Evolutionary conservation across 2,113 vertebrate genomes (phyloP), one percentile per base, ranked within the genome.

Genomic region (Xiphophorus hellerii): DNA sequence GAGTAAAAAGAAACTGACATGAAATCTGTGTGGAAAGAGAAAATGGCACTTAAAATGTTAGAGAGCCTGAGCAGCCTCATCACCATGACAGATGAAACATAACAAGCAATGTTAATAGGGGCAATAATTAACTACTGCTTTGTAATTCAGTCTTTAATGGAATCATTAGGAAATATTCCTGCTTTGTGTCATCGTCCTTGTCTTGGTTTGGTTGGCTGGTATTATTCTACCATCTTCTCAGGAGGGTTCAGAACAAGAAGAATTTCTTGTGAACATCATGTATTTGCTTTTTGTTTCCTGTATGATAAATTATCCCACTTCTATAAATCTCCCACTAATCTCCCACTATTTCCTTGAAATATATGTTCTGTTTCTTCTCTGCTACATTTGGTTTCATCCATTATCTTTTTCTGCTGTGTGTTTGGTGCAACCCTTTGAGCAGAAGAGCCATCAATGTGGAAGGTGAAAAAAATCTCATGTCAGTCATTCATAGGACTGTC

Each of bases 81-180:
- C 15, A 9, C 62, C 1, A 71, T 35, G 76, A 79, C 2, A 1
- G 42, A 74, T 68, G 71, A 63, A 60, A 76, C 48, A 11, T 22
- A 25, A 71, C 25, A 73, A 42, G 66, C 2, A 62, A 44, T 29
- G 48, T 72, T 81, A 84, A 84, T 7, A 14, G 69, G 69, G 7
- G 8, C 61, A 27, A 39, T 33, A 74, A 86, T 88, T 80, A 81
- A 82, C 25, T 20, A 7, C 65, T 62, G 42, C 22, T 54, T 65
- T 12, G 14, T 8, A n/a, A 2, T 69, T 66, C 42, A 20, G 20
- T 2, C 25, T 4, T 11, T 68, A 81, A 62, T 68, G 63, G 70
- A 69, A 68, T 71, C 48, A 77, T 72, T 62, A 74, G 39, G n/a
- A 79, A 62, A 82, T 35, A 37, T 44, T 66, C 65, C 58, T 9